Conservation (phyloP, 2,113 vertebrate species). For the Campylomormyrus tamandua region DNA sequence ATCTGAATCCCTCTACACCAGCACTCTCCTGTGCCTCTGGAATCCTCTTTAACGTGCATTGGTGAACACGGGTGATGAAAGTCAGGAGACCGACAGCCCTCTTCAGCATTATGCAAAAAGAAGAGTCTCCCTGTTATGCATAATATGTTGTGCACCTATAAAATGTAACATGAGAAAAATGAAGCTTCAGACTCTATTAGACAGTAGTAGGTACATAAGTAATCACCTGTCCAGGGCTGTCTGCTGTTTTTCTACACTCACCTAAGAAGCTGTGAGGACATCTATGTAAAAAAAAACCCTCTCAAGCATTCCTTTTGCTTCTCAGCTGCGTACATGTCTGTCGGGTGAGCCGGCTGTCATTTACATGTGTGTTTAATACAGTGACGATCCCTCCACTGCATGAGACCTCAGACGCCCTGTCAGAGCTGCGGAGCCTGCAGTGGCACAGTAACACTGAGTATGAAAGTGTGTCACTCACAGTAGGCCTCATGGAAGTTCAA, state of each 20-base stretch:
- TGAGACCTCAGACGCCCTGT: neutral
- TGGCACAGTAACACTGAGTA: neutral
- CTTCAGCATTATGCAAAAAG: neutral
- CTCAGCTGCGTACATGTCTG: neutral
- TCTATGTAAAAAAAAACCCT: neutral
- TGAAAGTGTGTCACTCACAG: neutral
- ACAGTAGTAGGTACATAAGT: neutral
- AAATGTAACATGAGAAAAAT: neutral
- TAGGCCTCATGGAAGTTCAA: neutral
- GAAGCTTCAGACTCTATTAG: neutral
- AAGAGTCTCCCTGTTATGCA: neutral
- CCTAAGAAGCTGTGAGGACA: neutral
- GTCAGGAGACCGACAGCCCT: neutral
- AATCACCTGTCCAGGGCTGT: neutral
- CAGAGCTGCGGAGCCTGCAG: neutral
- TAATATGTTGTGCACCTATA: neutral
- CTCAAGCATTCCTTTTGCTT: neutral
- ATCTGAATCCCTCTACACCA: neutral
- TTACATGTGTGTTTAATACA: neutral
- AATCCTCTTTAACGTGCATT: neutral
- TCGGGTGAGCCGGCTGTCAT: neutral
- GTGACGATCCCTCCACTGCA: neutral
- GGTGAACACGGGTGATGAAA: neutral
- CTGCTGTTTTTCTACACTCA: neutral
- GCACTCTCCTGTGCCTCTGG: neutral